Base-by-base conservation (phyloP, 2,113 vertebrate species). In the Caloenas nicobarica region DNA sequence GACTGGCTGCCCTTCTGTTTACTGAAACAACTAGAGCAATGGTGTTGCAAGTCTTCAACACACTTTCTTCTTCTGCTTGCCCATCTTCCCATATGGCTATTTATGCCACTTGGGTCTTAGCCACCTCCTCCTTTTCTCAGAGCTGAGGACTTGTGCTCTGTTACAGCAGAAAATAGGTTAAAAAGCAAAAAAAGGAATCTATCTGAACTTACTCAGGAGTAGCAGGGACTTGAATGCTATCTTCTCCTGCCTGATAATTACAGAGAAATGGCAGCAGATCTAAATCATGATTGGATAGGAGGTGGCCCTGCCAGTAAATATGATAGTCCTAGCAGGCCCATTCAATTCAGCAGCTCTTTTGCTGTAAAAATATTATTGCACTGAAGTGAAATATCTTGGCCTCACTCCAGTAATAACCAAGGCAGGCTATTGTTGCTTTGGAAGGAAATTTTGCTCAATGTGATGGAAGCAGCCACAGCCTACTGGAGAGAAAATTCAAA, bases 281-380 rank as follows among this genome's bases (percentile, higher is more conserved):
- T 81, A 57, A 68, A 74, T 48, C 46, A 64, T 0, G 1, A 58
- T 4, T 14, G 5, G 46, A 46, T 31, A 79, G 40, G 24, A 86
- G 50, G 42, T 40, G 34, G 44, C 28, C 29, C 31, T 78, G 56
- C 57, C 64, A 78, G 60, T 34, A 90, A 68, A 88, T 31, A 40
- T 5, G 56, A 94, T 86, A 86, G 88, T 56, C 58, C 60, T 70
- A 90, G 31, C 21, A 82, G 79, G 56, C 56, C 34, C 3, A 2
- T 76, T 86, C 76, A 66, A 2, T 76, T 86, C 76, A 70, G 85
- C 51, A 91, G 88, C 29, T 68, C 34, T 90, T 93, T 74, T 81
- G 56, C 82, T 93, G 38, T 74, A 90, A 86, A 82, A 94, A 64
- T 83, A 95, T 73, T 94, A 66, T 83, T 89, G 54, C 71, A 83